Evolutionary conservation across 2,113 vertebrate species (phyloP).

Genomic region (Saguinus imperator): DNA sequence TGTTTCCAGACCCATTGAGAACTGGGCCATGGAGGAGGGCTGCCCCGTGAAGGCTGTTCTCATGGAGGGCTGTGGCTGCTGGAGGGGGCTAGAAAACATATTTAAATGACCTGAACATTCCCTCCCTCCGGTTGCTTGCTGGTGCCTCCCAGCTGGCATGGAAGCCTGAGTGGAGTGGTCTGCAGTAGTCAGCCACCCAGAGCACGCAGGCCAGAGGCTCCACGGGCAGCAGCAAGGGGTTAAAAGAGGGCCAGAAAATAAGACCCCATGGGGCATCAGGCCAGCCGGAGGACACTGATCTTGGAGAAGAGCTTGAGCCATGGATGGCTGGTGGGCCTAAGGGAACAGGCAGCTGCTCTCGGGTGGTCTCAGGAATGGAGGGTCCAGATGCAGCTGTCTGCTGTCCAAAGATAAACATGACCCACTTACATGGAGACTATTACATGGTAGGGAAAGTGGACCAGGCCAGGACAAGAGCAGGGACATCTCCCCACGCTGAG

Average conservation of each 20-base stretch:
- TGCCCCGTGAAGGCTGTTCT: background rate
- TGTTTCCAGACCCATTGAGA: background rate
- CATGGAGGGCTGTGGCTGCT: background rate
- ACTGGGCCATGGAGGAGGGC: background rate
- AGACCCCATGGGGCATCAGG: background rate
- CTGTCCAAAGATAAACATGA: background rate
- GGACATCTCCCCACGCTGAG: rapidly evolving
- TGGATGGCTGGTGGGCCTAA: background rate
- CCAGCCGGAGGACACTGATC: background rate
- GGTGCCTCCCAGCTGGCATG: background rate
- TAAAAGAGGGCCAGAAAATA: background rate
- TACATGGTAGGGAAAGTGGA: rapidly evolving
- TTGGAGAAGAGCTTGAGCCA: background rate
- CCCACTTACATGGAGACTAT: background rate
- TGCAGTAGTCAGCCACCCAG: background rate
- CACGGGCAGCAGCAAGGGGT: background rate
- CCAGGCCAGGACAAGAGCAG: background rate
- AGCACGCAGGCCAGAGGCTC: background rate
- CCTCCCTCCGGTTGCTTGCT: too few species aligned
- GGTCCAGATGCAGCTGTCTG: background rate
- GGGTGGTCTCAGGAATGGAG: background rate
- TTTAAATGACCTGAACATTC: background rate
- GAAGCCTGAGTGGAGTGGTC: too few species aligned
- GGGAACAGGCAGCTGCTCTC: background rate
- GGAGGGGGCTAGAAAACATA: background rate